A percentile compares a stretch with the other conserved stretches of the same genome.
Conservation (phyloP, 2,797 vertebrate genomes). For the Sphenopsis melanotis region DNA sequence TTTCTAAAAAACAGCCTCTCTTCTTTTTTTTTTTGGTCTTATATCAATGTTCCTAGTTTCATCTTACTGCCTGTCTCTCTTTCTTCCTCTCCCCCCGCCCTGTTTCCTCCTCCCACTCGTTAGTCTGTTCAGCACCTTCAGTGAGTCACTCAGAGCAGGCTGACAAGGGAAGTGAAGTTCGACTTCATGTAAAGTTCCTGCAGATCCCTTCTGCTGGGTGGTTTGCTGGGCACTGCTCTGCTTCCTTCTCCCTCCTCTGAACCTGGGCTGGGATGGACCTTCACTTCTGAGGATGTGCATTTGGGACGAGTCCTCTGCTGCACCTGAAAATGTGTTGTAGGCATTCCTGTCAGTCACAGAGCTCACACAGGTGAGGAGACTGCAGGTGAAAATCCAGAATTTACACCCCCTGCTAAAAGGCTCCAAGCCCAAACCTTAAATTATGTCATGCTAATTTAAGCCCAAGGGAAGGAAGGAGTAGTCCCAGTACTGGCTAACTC, state of each 20-base stretch:
- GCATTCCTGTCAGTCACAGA: not conserved
- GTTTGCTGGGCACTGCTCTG: not conserved
- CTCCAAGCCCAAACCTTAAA: not conserved
- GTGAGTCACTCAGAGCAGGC: slow-evolving; percentile 53
- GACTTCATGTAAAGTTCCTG: slow-evolving; percentile 5
- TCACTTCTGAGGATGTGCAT: not conserved
- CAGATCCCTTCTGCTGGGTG: not conserved
- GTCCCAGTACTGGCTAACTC: not conserved
- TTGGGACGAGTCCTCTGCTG: accelerated
- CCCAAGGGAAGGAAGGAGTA: not conserved
- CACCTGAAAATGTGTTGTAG: not conserved
- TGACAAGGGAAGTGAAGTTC: slow-evolving; percentile 50
- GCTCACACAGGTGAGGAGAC: not conserved
- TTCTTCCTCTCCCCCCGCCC: not conserved
- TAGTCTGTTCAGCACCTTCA: slow-evolving; percentile 55
- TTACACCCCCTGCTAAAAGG: not conserved
- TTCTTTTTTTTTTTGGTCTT: not conserved
- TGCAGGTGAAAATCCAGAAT: not conserved
- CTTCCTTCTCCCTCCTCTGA: not conserved
- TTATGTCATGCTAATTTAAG: not conserved
- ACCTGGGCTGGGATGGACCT: not conserved
- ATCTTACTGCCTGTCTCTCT: slow-evolving; percentile 34
- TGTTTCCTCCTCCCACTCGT: slow-evolving; percentile 52
- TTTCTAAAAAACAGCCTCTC: not conserved
- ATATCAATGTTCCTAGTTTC: slow-evolving; percentile 13